A percentile compares a stretch with the other conserved stretches of the same genome.
Conservation (phyloP, 2,113 vertebrate genomes). For the Gulo gulo region DNA sequence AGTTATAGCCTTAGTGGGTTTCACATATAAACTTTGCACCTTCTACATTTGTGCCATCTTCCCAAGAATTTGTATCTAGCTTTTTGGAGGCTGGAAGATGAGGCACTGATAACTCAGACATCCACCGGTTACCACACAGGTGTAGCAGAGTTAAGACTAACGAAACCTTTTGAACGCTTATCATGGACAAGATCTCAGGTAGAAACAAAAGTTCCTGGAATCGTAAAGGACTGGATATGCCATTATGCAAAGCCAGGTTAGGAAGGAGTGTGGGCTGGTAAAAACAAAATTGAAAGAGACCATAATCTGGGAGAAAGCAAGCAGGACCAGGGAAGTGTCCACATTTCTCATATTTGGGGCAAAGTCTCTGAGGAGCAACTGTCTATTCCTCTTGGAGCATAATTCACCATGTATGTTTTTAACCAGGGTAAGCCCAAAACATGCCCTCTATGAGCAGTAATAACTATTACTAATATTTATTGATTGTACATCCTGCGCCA, state of each 20-base stretch:
- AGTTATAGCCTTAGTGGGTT: background rate
- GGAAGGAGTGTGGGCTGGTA: background rate
- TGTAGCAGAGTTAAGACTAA: background rate
- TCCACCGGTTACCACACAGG: background rate
- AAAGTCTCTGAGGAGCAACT: background rate
- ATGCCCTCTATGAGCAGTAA: background rate
- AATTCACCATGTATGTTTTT: background rate
- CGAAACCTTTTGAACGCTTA: background rate
- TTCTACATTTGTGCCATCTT: background rate
- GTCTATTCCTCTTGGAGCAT: background rate
- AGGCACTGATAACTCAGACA: background rate
- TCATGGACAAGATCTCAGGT: background rate
- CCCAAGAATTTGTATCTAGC: background rate
- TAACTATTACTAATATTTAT: background rate
- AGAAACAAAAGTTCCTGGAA: background rate
- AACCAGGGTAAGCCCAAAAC: background rate
- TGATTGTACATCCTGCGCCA: background rate
- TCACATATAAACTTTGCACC: background rate
- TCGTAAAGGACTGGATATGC: background rate
- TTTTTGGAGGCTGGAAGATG: background rate
- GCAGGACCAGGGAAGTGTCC: background rate
- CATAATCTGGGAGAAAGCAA: background rate
- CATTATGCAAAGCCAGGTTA: background rate
- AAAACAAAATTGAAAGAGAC: background rate
- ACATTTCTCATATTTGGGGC: background rate